A percentile compares a stretch with the other conserved stretches of the same genome.
phyloP scores from a whole-genome alignment of 2,888 invertebrate species.

The Sarcophaga carnaria region DNA sequence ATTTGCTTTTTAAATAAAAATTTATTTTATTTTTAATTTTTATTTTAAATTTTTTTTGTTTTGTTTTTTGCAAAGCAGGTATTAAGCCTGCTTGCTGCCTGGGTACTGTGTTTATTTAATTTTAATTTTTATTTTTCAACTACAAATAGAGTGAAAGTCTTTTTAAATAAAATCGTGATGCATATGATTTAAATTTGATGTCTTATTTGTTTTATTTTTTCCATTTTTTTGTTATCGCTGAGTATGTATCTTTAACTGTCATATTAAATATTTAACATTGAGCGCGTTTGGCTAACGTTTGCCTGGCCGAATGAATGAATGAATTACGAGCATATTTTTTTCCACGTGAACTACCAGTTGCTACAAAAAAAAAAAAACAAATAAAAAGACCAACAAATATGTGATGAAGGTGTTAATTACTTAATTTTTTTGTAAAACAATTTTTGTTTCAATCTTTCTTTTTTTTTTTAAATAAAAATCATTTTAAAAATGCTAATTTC shows the following conservation, averaged over 20 bases:
- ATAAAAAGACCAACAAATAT: constrained; percentile 58
- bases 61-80: neutral
- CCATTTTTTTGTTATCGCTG: constrained; percentile 50
- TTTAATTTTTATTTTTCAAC: constrained; percentile 9
- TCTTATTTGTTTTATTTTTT: constrained; percentile 8
- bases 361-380: neutral
- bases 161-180: constrained; percentile 70
- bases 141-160: constrained; percentile 61
- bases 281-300: constrained; percentile 70
- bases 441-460: constrained; percentile 57
- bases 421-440: constrained; percentile 57
- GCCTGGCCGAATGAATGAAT: constrained; percentile 49
- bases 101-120: neutral
- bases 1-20: neutral
- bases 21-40: neutral
- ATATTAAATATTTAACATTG: constrained; percentile 21
- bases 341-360: neutral
- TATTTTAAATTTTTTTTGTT: neutral
- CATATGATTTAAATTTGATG: constrained; percentile 40
- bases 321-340: constrained; percentile 51
- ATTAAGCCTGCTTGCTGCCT: constrained; percentile 10
- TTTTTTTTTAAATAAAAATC: constrained; percentile 27
- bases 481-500: constrained; percentile 66
- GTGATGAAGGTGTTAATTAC: constrained; percentile 79
- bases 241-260: constrained; percentile 10